These are phyloP conservation scores for rabbit (Oryctolagus cuniculus) DNA, from an alignment of 2,113 vertebrate genomes.

Conservation along the genomic window DNA sequence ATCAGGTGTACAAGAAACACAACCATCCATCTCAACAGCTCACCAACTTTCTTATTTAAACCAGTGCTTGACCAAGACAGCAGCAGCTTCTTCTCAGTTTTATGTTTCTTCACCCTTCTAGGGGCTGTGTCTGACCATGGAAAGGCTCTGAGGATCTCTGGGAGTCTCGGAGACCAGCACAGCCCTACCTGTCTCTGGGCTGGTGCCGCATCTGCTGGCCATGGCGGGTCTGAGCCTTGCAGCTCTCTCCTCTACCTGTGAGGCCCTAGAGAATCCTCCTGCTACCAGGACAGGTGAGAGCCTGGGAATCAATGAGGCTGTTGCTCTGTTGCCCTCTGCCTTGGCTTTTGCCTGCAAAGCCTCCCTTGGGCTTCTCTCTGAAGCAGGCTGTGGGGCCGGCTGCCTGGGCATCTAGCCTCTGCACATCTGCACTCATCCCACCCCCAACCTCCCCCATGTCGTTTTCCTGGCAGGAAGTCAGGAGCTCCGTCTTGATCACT, in stretches of 20 bases:
- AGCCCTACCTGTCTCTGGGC: background rate
- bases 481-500: fast-evolving
- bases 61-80: background rate
- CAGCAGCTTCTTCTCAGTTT: background rate
- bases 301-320: background rate
- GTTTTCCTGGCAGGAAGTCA: fast-evolving
- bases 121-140: background rate
- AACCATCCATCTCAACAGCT: background rate
- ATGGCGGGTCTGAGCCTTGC: background rate
- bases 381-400: fast-evolving
- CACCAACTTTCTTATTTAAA: background rate
- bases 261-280: background rate
- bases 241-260: no score
- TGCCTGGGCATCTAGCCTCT: no score
- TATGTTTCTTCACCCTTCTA: background rate
- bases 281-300: background rate
- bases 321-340: background rate
- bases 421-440: background rate
- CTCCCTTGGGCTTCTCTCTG: background rate
- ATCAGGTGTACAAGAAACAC: background rate
- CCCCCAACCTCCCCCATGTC: fast-evolving
- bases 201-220: background rate
- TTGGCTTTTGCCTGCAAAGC: background rate
- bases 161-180: background rate
- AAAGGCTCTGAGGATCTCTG: background rate